Evolutionary conservation across 2,888 invertebrate species (phyloP), one percentile per base, ranked within the genome.

Genomic region (Diloba caeruleocephala): DNA sequence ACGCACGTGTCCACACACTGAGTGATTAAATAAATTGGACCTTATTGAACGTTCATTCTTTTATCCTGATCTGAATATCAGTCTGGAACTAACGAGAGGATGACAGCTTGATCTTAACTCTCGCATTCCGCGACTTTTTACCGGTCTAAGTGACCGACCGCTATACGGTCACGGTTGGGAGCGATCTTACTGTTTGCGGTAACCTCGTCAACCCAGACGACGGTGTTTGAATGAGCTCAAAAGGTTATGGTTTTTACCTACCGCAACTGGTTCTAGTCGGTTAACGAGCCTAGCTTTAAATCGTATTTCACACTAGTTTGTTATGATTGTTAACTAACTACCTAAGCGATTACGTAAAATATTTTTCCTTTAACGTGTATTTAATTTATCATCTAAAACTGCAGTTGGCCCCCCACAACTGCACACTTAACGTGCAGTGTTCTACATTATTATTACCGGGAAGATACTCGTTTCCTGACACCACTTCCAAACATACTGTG

Each of bases 91-190:
- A 28, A 25, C 15, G 42, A 28, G 5, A 9, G 19, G 25, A 9
- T 46, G 23, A 43, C 25, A 46, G 33, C 15, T 50, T 39, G 44
- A 28, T 56, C 38, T 49, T 33, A 44, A 39, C 8, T 31, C 41
- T 17, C 14, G 28, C 14, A 38, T 41, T 43, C 39, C 31, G 26
- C 25, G 44, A 45, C 37, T 48, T 70, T 70, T 69, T 69, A 71
- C 72, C 65, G 68, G 68, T 71, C 42, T 55, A 43, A 51, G 38
- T 36, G 48, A 43, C 53, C 41, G 57, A 71, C 85, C 79, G 85
- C 81, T 84, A 85, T 37, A 21, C 66, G 66, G 84, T 84, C 82
- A 85, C 79, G 84, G 76, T 81, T 63, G 55, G 71, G 23, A 46
- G 50, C 50, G 51, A 38, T 64, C 67, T 74, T 79, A 73, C 79